These are phyloP conservation scores for Panagrolaimus sp. DNA, from an alignment of 1,140 invertebrate species.

Conservation along the genomic window DNA sequence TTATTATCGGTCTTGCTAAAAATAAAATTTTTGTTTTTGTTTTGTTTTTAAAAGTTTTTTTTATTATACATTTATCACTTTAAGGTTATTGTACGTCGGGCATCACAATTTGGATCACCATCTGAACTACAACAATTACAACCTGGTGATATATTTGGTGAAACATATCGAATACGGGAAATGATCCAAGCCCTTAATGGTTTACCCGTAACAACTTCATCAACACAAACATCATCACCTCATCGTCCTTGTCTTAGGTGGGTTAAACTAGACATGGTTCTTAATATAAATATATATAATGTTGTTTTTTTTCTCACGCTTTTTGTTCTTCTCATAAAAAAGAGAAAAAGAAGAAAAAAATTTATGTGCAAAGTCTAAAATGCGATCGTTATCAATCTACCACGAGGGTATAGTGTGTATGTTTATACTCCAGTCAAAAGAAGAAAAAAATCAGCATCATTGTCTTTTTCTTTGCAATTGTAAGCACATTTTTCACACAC, in stretches of 20 bases:
- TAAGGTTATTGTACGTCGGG: constrained; percentile 7
- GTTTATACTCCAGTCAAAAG: too few species aligned
- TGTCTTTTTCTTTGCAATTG: too few species aligned
- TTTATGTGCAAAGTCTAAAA: too few species aligned
- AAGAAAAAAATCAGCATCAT: too few species aligned
- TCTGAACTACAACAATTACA: neutral
- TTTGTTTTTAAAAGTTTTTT: too few species aligned
- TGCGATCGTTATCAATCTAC: too few species aligned
- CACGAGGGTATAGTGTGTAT: too few species aligned
- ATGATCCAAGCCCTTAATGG: constrained; percentile 10
- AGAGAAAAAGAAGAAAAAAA: too few species aligned
- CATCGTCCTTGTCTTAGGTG: neutral
- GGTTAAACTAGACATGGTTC: neutral
- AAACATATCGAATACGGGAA: constrained; percentile 1
- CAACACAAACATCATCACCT: constrained; percentile 6
- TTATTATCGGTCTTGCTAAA: neutral
- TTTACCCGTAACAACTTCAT: neutral
- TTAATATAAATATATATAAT: too few species aligned
- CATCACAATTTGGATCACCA: constrained; percentile 10
- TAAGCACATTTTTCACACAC: too few species aligned
- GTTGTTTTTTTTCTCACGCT: too few species aligned
- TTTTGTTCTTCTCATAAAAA: too few species aligned
- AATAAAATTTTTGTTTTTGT: neutral
- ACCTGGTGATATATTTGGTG: constrained; percentile 4
- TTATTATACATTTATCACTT: neutral